Conservation (phyloP, 1,140 invertebrate genomes). For the Littorina saxatilis region DNA sequence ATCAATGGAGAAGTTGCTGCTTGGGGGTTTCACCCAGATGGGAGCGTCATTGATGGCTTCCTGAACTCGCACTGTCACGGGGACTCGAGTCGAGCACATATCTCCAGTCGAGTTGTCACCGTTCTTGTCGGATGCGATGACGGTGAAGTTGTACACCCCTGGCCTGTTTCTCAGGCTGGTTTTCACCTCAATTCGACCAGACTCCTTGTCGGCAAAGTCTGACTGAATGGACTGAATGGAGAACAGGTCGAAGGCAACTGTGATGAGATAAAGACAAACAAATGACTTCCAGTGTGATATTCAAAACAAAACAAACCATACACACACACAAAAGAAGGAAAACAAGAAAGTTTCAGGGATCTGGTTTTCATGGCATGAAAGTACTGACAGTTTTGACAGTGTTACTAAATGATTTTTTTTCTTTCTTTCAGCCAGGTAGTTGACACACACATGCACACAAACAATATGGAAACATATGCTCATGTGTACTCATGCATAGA, state of each 20-base stretch:
- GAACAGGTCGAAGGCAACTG: constrained; percentile 7
- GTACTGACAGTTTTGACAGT: too few relatives aligned
- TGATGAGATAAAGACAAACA: background rate
- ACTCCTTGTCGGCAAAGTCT: constrained; percentile 52
- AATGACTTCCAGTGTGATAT: too few relatives aligned
- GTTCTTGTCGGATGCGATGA: constrained; percentile 54
- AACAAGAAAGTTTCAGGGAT: too few relatives aligned
- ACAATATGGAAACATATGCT: too few relatives aligned
- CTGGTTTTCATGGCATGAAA: too few relatives aligned
- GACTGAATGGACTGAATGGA: background rate
- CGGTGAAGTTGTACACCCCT: constrained; percentile 60
- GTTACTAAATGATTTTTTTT: too few relatives aligned
- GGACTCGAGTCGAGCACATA: constrained; percentile 46
- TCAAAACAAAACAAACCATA: too few relatives aligned
- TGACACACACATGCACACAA: too few relatives aligned
- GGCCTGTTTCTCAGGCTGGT: constrained; percentile 62
- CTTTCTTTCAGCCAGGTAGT: too few relatives aligned
- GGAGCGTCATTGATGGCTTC: constrained; percentile 92
- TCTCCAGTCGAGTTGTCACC: constrained; percentile 37
- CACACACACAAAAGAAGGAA: too few relatives aligned
- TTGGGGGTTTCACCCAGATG: constrained; percentile 80
- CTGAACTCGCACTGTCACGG: constrained; percentile 54
- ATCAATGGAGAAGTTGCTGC: constrained; percentile 72
- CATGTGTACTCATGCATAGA: too few relatives aligned
- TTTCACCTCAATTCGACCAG: constrained; percentile 54